A percentile compares a stretch with the other conserved stretches of the same genome.
phyloP scores from a whole-genome alignment of 2,113 vertebrate species.

The Strix aluco region DNA sequence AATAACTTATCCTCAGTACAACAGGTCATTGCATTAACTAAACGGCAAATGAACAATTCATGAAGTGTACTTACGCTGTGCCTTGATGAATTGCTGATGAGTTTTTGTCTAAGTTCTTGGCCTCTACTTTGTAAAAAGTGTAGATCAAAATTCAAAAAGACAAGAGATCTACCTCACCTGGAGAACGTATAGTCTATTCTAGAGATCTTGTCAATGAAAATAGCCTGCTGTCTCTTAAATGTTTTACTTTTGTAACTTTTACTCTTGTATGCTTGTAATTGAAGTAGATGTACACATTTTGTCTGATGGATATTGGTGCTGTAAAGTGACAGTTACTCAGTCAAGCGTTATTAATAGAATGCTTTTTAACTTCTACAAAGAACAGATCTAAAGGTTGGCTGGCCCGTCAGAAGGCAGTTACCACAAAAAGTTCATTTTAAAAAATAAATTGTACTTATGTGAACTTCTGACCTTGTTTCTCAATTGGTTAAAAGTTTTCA shows the following conservation, averaged over 20 bases:
- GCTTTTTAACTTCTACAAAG: background rate
- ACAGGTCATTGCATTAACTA: slow-evolving; percentile 27
- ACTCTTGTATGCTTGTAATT: background rate
- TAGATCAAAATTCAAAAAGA: background rate
- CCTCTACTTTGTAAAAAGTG: background rate
- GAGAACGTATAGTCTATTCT: fast-evolving
- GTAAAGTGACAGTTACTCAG: background rate
- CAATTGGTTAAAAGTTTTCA: background rate
- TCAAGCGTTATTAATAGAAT: background rate
- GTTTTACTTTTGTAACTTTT: background rate
- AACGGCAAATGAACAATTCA: background rate
- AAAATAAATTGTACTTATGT: background rate
- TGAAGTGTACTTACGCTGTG: background rate
- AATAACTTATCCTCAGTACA: slow-evolving; percentile 37
- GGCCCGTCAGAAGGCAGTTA: background rate
- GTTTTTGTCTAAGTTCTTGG: background rate
- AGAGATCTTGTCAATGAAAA: background rate
- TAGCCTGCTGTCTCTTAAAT: background rate
- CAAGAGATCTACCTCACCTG: background rate
- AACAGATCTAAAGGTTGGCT: background rate
- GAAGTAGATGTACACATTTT: background rate
- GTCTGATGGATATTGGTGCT: background rate
- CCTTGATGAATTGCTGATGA: background rate
- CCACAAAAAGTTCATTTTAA: background rate
- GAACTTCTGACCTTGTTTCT: background rate